Evolutionary conservation across 30 jellyfish, hydroid and myxozoan genomes (phyloP).

Genomic region (Aurelia aurita): DNA sequence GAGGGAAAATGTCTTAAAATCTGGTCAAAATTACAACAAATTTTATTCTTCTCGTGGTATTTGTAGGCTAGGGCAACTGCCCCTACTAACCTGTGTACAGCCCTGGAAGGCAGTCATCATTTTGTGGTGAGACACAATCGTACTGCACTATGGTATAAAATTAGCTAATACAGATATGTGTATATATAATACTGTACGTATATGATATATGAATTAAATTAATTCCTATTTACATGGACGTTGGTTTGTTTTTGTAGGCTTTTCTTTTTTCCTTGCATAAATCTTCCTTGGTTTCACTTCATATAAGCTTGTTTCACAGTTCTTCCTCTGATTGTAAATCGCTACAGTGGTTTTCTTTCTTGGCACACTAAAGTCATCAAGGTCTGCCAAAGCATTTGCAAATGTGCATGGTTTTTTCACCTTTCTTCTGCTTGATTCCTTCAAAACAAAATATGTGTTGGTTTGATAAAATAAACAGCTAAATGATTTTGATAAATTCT

Average conservation of each 20-base stretch:
- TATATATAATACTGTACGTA: no score
- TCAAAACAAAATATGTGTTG: background rate
- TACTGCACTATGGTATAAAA: no score
- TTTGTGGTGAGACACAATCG: no score
- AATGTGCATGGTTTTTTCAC: conserved; percentile 5
- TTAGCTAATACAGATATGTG: no score
- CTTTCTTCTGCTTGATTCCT: background rate
- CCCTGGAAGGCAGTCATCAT: no score
- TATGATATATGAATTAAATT: no score
- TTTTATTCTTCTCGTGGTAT: no score
- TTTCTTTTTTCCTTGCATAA: conserved; percentile 8
- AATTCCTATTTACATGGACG: no score
- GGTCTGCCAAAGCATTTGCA: conserved; percentile 18
- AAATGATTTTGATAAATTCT: background rate
- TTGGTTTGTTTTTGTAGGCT: background rate
- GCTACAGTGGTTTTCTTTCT: background rate
- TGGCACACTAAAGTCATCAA: background rate
- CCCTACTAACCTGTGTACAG: no score
- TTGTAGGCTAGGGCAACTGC: no score
- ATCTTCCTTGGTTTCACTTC: background rate
- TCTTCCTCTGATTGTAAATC: background rate
- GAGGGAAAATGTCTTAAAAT: no score
- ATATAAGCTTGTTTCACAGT: background rate
- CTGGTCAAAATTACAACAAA: no score
- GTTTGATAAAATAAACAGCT: background rate